Conservation (phyloP, 2,888 invertebrate genomes). For the Cyrtodaria siliqua region DNA sequence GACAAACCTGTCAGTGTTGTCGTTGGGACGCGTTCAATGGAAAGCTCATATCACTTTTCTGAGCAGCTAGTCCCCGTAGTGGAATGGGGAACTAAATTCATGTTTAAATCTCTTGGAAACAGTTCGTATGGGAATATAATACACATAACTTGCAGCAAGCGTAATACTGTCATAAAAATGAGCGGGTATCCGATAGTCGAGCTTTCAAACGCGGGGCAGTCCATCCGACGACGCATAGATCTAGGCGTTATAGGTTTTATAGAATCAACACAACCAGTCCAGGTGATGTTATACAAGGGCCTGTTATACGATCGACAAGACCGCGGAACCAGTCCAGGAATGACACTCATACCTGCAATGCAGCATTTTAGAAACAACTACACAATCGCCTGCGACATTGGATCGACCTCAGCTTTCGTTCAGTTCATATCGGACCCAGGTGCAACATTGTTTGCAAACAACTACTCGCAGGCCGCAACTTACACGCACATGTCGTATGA, state of each 20-base stretch:
- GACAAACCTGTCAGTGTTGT: constrained; percentile 35
- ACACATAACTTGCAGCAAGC: constrained; percentile 22
- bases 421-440: too few species aligned
- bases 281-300: constrained; percentile 38
- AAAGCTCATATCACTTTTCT: constrained; percentile 16
- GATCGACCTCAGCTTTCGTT: too few species aligned
- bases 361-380: constrained; percentile 19
- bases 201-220: constrained; percentile 18
- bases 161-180: constrained; percentile 35
- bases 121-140: constrained; percentile 30
- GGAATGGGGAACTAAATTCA: constrained; percentile 41
- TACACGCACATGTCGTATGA: too few species aligned
- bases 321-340: constrained; percentile 11
- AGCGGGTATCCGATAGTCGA: constrained; percentile 24
- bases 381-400: not conserved
- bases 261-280: constrained; percentile 25
- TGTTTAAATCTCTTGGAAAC: constrained; percentile 13
- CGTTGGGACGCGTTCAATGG: constrained; percentile 36
- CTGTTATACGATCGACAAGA: constrained; percentile 10
- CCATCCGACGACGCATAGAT: constrained; percentile 30
- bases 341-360: constrained; percentile 41
- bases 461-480: too few species aligned
- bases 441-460: too few species aligned
- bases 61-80: constrained; percentile 40
- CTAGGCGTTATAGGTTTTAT: constrained; percentile 10